Evolutionary conservation across 2,888 invertebrate species (phyloP).

Genomic region (Geotrupes spiniger): DNA sequence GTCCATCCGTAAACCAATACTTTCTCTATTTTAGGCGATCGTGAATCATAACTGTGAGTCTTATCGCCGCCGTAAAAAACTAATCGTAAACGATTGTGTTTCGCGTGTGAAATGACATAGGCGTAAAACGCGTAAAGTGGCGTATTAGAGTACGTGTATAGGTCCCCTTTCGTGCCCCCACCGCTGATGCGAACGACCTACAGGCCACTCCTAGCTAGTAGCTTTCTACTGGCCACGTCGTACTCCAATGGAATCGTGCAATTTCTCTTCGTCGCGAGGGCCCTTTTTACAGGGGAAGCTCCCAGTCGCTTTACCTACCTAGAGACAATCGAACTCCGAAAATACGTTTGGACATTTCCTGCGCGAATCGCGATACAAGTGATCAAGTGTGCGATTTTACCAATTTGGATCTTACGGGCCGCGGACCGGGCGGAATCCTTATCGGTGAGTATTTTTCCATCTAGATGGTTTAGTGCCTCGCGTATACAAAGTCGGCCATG

Average conservation of each 20-base stretch:
- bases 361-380: background rate
- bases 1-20: constrained; percentile 16
- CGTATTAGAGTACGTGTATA: background rate
- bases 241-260: constrained; percentile 27
- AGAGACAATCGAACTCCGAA: constrained; percentile 32
- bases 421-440: background rate
- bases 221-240: constrained; percentile 30
- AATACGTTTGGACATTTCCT: constrained; percentile 16
- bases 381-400: background rate
- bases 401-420: background rate
- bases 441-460: constrained; percentile 17
- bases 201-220: constrained; percentile 27
- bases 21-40: constrained; percentile 9
- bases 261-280: constrained; percentile 27
- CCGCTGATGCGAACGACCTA: constrained; percentile 20
- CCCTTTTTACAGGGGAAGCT: constrained; percentile 31
- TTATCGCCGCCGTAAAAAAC: no score
- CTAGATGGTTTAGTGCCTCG: constrained; percentile 6
- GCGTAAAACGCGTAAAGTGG: no score
- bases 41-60: background rate
- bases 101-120: no score
- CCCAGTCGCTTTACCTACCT: constrained; percentile 35
- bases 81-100: no score
- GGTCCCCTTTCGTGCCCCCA: constrained; percentile 11
- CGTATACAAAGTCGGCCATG: constrained; percentile 35